Base-by-base conservation (phyloP, 2,113 vertebrate genomes). In the Corvus moneduloides region DNA sequence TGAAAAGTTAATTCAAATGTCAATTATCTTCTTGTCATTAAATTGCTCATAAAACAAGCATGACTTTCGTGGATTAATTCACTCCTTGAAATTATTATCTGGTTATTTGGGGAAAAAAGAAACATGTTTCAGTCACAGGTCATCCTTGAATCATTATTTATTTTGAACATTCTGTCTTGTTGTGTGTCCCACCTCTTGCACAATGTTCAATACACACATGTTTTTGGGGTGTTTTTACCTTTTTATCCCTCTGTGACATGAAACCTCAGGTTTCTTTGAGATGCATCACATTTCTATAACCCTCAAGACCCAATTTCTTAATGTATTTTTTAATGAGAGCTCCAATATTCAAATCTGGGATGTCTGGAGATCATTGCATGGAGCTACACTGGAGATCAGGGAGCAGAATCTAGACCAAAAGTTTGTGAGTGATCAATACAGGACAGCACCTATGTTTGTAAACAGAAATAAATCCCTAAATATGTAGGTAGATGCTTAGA, bases 11-110 rank as follows among this genome's bases (percentile, higher is more conserved):
- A 90, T 74, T 92, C 23, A 43, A 77, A 67, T 66, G 59, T 87
- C 90, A 94, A 37, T 93, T 95, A 80, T 86, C 68, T 77, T 83
- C 63, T 73, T 85, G 59, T 66, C 87, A 71, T 59, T 66, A 62
- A 78, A 92, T 61, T 56, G 39, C 16, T 90, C 44, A 78, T 54
- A 88, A 93, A 81, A 20, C 56, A 84, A 61, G 71, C 17, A 37
- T 32, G 33, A 84, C 26, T 93, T 92, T 19, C 1, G 1, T 41
- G 54, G 78, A 76, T 82, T 89, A 55, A 83, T 92, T 90, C 69
- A 59, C 61, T 89, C 48, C 24, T 71, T 81, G 35, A 92, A 93
- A 84, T 84, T 86, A 86, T 71, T 23, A 23, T 41, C 52, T 81
- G 79, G 37, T 67, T 93, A 55, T 89, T 74, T 66, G 4, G 49